Base-by-base conservation (phyloP, 2,888 invertebrate genomes). In the Tipula confusa region DNA sequence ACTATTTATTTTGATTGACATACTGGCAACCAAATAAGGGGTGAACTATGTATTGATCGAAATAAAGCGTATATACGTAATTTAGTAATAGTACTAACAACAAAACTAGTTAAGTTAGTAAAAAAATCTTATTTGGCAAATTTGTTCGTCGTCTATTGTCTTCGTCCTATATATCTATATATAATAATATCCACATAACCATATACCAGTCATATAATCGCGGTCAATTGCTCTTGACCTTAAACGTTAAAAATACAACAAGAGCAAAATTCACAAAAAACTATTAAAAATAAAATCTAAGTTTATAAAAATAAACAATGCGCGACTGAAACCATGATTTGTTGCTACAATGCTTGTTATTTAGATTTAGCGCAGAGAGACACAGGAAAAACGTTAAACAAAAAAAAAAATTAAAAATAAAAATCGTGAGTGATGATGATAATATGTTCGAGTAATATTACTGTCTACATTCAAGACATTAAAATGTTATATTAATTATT, bases 161-260 rank as follows among this genome's bases (percentile, higher is more conserved):
- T 6, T 11, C 33, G 0, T 2, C 11, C 11, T 33, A 33, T 33
- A 2, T 33, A 33, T n/a, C n/a, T n/a, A n/a, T n/a, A n/a, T n/a
- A n/a, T n/a, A n/a, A n/a, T n/a, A n/a, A n/a, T n/a, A n/a, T n/a
- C n/a, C n/a, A 31, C 31, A 31, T 31, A 31, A 31, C 4, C 31
- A 38, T 38, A 24, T 11, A 24, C 1, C 2, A 64, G 64, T 24
- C 24, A 24, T 64, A 64, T 7, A 64, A 64, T 11, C 24, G 64
- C 64, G 64, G 64, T 64, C 64, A 64, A 24, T 64, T 64, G 64
- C 64, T 64, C 64, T 64, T 64, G 64, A 64, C 64, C 64, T 64
- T 64, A 64, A 64, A 64, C 24, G 24, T 24, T 48, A 18, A 7
- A n/a, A n/a, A 24, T 64, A 24, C 24, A 64, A 64, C n/a, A n/a